Conservation (phyloP, 2,797 vertebrate species). For the Synanceia verrucosa region DNA sequence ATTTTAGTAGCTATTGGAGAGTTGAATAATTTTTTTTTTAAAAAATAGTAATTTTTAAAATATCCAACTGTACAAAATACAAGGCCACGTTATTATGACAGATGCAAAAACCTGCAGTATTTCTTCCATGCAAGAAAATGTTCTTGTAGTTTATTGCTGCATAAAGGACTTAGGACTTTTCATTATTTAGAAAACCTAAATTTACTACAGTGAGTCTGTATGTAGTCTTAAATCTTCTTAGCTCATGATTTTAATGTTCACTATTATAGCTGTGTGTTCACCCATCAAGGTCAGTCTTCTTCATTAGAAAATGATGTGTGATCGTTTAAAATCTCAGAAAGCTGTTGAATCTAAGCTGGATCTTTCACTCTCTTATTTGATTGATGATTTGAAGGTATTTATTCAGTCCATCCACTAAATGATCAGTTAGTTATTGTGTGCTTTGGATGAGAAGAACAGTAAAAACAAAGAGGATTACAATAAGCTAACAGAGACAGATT, state of each 20-base stretch:
- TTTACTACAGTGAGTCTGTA: background rate
- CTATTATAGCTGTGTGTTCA: background rate
- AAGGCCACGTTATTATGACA: background rate
- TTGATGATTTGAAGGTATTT: background rate
- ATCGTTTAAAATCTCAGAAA: background rate
- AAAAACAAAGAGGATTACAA: background rate
- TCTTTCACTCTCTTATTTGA: background rate
- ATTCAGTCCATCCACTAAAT: background rate
- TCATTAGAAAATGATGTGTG: background rate
- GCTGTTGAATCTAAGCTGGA: background rate
- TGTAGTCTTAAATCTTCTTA: background rate
- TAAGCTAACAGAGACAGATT: background rate
- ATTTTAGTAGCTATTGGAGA: background rate
- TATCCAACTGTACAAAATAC: background rate
- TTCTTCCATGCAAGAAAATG: background rate
- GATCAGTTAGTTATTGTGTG: background rate
- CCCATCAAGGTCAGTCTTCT: background rate
- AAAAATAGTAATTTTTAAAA: background rate
- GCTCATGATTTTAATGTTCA: background rate
- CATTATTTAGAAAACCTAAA: background rate
- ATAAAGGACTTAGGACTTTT: background rate
- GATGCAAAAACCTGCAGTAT: background rate
- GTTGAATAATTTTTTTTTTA: background rate
- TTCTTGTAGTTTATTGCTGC: background rate
- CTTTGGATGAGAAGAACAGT: background rate